Base-by-base conservation (phyloP, 2,888 invertebrate species). In the Diogma glabrata region DNA sequence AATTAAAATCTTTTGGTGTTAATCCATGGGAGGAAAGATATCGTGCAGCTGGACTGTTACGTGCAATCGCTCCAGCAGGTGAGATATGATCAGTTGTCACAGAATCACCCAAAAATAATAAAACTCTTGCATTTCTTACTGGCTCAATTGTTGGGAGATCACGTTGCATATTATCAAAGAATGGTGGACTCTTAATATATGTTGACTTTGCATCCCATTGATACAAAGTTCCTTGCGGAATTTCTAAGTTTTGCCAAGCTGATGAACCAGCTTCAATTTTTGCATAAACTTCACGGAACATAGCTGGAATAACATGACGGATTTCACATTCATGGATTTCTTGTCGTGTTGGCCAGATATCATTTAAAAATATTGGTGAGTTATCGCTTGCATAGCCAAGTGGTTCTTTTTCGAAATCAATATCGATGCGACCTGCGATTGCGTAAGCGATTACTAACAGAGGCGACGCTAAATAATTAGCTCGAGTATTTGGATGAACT, bases 71-170 rank as follows among this genome's bases (percentile, higher is more conserved):
- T 4, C 97, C 97, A 17, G 97, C 97, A 0, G 97, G 97, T 3
- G 95, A 95, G 57, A 99, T 99, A 70, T 97, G 97, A 73, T 99
- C 97, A 0, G 97, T 97, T 23, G 97, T 99, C 7, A 99, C 95
- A 0, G 94, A 96, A 70, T 99, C 97, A 0, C 93, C 93, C 54
- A 99, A 75, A 61, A 87, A 81, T 0, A 97, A 74, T 20, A 99
- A 73, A 33, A 87, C 91, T 40, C 85, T 76, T 0, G 95, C 95
- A 54, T 81, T 75, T 22, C 71, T 67, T 22, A 96, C 79, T 9
- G 79, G 70, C 53, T 74, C 68, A 1, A 75, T 66, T 2, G 70
- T 61, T 0, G 86, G 82, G 38, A 89, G 57, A 8, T 63, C 57
- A 2, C 59, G 60, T 5, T 78, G 75, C 84, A 94, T 88, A 38